Percentiles rank a stretch among this genome's conserved stretches.
These are phyloP conservation scores for Anaspis maculata DNA, from an alignment of 2,888 invertebrate species.

Conservation along the genomic window DNA sequence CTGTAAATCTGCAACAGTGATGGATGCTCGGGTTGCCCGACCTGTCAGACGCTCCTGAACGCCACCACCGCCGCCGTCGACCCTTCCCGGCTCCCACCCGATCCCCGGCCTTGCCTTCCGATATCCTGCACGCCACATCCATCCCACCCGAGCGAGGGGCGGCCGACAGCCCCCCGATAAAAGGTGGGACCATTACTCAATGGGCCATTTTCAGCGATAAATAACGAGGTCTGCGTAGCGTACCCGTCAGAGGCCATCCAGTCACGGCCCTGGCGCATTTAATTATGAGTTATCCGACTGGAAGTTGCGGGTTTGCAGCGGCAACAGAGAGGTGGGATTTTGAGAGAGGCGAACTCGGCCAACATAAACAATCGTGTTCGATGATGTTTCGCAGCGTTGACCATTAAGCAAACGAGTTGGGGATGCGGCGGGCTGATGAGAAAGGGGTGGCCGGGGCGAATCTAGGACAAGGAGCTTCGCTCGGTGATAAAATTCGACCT, in stretches of 20 bases:
- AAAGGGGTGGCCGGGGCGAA: no score
- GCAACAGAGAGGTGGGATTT: no score
- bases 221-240: no score
- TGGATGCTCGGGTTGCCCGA: slow-evolving; percentile 33
- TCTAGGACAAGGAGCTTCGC: no score
- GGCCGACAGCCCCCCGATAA: slow-evolving; percentile 11
- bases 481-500: no score
- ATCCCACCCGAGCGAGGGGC: slow-evolving; percentile 15
- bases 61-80: no score
- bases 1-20: slow-evolving; percentile 38
- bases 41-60: slow-evolving; percentile 31
- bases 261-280: no score
- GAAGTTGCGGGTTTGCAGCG: background rate
- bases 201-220: slow-evolving; percentile 18
- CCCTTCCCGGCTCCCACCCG: no score
- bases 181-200: slow-evolving; percentile 17
- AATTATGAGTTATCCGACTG: slow-evolving; percentile 1
- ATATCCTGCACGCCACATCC: slow-evolving; percentile 24
- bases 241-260: no score
- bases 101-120: slow-evolving; percentile 28
- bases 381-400: no score
- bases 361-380: background rate
- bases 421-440: no score
- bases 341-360: background rate
- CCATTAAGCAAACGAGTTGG: no score